Evolutionary conservation across 2,113 vertebrate genomes (phyloP).

Genomic region (Catharus bicknelli): DNA sequence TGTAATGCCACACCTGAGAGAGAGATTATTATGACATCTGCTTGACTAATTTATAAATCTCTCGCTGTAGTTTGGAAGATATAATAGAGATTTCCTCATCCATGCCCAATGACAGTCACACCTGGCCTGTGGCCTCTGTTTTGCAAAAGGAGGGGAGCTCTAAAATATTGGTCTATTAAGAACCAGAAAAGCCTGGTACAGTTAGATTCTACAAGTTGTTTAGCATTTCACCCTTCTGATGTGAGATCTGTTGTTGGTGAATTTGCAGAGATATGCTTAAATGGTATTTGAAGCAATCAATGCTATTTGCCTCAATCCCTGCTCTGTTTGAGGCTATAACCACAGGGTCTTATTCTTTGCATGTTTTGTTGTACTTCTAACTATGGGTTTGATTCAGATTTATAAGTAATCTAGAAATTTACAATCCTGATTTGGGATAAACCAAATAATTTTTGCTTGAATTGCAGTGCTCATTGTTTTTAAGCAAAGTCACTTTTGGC

Average conservation of each 20-base stretch:
- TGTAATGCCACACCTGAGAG: neutral
- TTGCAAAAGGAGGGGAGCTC: neutral
- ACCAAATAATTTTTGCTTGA: neutral
- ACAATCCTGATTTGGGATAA: neutral
- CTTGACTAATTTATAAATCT: neutral
- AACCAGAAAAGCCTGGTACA: neutral
- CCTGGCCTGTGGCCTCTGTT: fast-evolving
- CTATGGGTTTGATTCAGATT: neutral
- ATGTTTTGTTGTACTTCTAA: neutral
- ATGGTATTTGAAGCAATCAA: neutral
- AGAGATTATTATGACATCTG: neutral
- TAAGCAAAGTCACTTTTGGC: neutral
- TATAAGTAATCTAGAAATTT: neutral
- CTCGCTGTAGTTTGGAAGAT: neutral
- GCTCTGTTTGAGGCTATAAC: neutral
- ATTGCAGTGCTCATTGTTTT: neutral
- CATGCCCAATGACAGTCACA: neutral
- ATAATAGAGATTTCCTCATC: neutral
- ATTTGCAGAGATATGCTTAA: neutral
- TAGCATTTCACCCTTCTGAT: neutral
- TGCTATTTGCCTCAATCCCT: neutral
- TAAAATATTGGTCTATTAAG: neutral
- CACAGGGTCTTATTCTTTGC: neutral
- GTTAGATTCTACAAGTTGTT: neutral
- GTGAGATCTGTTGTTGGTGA: neutral